Base-by-base conservation (phyloP, 2,113 vertebrate genomes). In the Hystrix brachyura region DNA sequence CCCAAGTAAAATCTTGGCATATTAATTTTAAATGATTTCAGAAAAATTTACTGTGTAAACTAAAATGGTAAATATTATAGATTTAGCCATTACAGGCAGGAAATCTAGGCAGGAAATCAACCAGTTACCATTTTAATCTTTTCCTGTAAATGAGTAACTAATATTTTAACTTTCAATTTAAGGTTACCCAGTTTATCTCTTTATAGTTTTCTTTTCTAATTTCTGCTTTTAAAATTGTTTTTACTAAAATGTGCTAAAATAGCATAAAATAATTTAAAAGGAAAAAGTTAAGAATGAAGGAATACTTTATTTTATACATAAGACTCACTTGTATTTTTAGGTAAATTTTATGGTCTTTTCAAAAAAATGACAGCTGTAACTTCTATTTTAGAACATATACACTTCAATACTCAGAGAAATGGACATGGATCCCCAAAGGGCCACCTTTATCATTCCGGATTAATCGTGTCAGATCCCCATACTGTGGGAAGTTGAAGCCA, bases 401-500 rank as follows among this genome's bases (percentile, higher is more conserved):
- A 15, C 90, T 97, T 98, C 65, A 93, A 94, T 97, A 96, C 48
- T 93, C 32, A 93, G 7, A 92, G 32, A 96, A 95, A 96, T 83
- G 95, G 87, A 94, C 95, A 78, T 92, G 53, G 55, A 88, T 64
- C 48, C 57, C 60, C 18, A 93, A 91, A 96, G 64, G 59, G 71
- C 78, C 79, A 93, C 87, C 93, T 98, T 97, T 96, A 95, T 93
- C 57, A 78, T 38, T 97, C 18, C 92, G 95, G 65, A 80, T 94
- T 96, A 23, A 96, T 98, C 95, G 90, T n/a, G 18, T 98, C 96
- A 98, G 74, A 94, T 97, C 88, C 96, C 81, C 80, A 96, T 83
- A 93, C 96, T 96, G 88, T 94, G 92, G 85, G 90, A 97, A 91
- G 94, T 14, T 97, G 96, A 93, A 97, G 64, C 64, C 48, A 91